Evolutionary conservation across 2,113 vertebrate genomes (phyloP).

Genomic region (Shinisaurus crocodilurus): DNA sequence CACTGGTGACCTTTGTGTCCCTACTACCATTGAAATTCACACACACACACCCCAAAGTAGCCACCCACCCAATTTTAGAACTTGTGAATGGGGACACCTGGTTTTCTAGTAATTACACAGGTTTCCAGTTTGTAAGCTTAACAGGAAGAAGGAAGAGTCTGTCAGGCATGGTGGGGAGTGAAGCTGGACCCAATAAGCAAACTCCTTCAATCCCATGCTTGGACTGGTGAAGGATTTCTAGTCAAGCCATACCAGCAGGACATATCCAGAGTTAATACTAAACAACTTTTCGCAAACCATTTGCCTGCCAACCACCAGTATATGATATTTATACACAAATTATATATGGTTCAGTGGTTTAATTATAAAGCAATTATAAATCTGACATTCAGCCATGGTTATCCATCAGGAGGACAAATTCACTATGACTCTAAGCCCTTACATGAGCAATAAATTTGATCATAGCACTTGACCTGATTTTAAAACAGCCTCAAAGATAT

Average conservation of each 20-base stretch:
- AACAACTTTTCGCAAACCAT: not conserved
- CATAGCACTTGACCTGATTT: slow-evolving; percentile 34
- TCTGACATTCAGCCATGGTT: slow-evolving; percentile 31
- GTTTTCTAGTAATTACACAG: not conserved
- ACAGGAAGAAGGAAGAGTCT: not conserved
- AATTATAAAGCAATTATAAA: slow-evolving; percentile 44
- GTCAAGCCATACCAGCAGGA: not conserved
- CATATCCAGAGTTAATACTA: not conserved
- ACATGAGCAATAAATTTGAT: slow-evolving; percentile 27
- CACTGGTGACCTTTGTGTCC: not conserved
- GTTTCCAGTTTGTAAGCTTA: not conserved
- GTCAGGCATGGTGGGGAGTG: not conserved
- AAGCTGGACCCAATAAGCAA: not conserved
- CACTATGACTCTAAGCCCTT: slow-evolving; percentile 13
- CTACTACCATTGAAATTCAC: not conserved
- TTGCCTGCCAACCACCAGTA: slow-evolving; percentile 10
- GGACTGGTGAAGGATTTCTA: not conserved
- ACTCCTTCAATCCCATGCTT: not conserved
- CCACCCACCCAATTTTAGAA: not conserved
- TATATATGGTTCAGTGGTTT: slow-evolving; percentile 37
- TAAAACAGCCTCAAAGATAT: not conserved
- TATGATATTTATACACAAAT: slow-evolving; percentile 37
- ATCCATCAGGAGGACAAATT: slow-evolving; percentile 31
- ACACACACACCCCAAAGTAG: not conserved
- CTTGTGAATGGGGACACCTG: not conserved